phyloP scores from a whole-genome alignment of 2,797 vertebrate genomes.

The Karalla daura region DNA sequence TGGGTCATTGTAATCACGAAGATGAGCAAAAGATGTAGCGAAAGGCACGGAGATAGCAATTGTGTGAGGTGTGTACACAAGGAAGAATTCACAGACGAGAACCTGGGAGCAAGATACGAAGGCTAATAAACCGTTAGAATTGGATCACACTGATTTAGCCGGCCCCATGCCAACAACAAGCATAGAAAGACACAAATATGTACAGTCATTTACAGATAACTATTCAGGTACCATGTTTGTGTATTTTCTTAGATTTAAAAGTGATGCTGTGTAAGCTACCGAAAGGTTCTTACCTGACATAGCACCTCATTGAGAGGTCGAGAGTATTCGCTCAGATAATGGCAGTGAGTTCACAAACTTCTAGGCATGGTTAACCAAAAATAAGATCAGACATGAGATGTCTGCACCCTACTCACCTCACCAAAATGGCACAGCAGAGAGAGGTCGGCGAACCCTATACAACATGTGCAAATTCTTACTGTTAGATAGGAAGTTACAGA shows the following conservation, averaged over 20 bases:
- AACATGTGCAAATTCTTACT: slow-evolving; percentile 35
- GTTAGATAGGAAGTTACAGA: slow-evolving; percentile 19
- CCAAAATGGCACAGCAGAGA: slow-evolving; percentile 39
- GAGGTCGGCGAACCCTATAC: slow-evolving; percentile 10
- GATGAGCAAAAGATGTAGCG: slow-evolving; percentile 33
- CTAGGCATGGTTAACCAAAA: slow-evolving; percentile 2
- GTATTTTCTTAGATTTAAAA: slow-evolving; percentile 18
- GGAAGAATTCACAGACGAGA: slow-evolving; percentile 31
- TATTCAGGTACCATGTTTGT: slow-evolving; percentile 12
- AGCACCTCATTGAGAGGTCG: slow-evolving; percentile 19
- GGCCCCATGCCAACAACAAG: slow-evolving; percentile 19
- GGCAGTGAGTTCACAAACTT: slow-evolving; percentile 25
- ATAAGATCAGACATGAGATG: slow-evolving; percentile 13
- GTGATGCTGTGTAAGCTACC: slow-evolving; percentile 11
- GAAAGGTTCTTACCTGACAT: slow-evolving; percentile 7
- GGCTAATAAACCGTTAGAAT: slow-evolving; percentile 21
- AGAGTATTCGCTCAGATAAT: slow-evolving; percentile 2
- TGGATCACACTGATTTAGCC: slow-evolving; percentile 36
- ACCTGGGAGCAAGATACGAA: slow-evolving; percentile 20
- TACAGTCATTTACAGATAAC: slow-evolving; percentile 32
- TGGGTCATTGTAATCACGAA: slow-evolving; percentile 52
- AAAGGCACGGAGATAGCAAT: slow-evolving; percentile 36
- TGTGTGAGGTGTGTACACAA: slow-evolving; percentile 41
- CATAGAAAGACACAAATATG: slow-evolving; percentile 30
- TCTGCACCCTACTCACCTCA: slow-evolving; percentile 16